Base-by-base conservation (phyloP, 1,140 invertebrate species). In the Cydia strobilella region DNA sequence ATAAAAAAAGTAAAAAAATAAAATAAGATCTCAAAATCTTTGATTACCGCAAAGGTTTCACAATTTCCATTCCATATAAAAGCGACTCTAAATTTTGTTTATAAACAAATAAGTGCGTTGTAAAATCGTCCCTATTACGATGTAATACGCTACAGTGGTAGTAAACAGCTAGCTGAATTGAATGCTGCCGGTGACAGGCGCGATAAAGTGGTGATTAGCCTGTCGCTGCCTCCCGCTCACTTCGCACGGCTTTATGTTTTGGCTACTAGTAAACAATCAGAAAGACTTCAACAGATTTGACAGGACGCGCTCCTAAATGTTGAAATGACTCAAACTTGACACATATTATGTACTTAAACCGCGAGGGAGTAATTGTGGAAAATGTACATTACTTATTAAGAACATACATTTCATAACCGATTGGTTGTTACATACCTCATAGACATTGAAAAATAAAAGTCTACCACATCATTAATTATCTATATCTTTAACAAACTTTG, bases 121-220 rank as follows among this genome's bases (percentile, higher is more conserved):
- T 35, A 75, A 59, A 62, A 74, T 74, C 35, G 20, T 39, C 73
- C 73, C 66, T 74, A 77, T 48, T 18, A 20, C 79, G 25, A 77
- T 72, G 77, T 72, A 66, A 76, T 75, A 77, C 45, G 25, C 72
- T 75, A 75, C 75, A 69, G 51, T 45, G 72, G 63, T 62, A n/a
- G 73, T 75, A 78, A 75, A 80, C 79, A 82, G 77, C 74, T 81
- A 77, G 76, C 75, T 20, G 75, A 76, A 78, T 80, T 77, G 80
- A 73, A 65, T 75, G 62, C 79, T 89, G 86, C 74, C 71, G 79
- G 74, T 87, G 87, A 86, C 87, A 89, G 86, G 15, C 27, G 79
- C 83, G 84, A 87, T 87, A 82, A 82, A 88, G 86, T 87, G 86
- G 77, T 84, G 87, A 86, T 89, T 88, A 84, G 85, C 85, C 86